Evolutionary conservation across 2,797 vertebrate genomes (phyloP).

Genomic region (Pterois miles): DNA sequence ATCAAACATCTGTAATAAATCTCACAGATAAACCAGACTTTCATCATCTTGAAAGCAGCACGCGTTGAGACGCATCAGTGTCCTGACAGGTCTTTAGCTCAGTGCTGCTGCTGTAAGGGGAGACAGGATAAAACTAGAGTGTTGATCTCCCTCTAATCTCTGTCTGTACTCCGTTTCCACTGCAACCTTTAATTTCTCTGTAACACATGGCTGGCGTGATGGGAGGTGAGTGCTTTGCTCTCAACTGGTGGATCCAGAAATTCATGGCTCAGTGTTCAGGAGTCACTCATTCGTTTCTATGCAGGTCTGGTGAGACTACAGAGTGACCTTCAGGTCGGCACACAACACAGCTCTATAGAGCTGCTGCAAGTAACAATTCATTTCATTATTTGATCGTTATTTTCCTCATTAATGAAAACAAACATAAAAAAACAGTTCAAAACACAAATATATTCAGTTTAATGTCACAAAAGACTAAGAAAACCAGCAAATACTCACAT

Average conservation of each 20-base stretch:
- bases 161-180: background rate
- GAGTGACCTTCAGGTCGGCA: background rate
- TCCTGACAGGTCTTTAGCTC: background rate
- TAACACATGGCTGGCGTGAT: no score
- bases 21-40: background rate
- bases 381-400: background rate
- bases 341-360: background rate
- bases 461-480: background rate
- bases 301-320: background rate
- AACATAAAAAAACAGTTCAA: background rate
- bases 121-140: slow-evolving; percentile 15
- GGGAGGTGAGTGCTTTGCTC: background rate
- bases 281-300: background rate
- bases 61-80: background rate
- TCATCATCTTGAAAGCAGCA: background rate
- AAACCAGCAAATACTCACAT: no score
- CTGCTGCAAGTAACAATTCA: background rate
- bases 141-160: slow-evolving; percentile 20
- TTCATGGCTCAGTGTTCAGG: background rate
- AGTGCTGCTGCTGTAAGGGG: background rate
- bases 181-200: slow-evolving; percentile 11
- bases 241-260: background rate
- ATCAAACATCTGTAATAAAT: background rate
- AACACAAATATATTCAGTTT: background rate
- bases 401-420: background rate